These are phyloP conservation scores for Pyrrhia umbra DNA, from an alignment of 2,888 invertebrate genomes.

Conservation along the genomic window DNA sequence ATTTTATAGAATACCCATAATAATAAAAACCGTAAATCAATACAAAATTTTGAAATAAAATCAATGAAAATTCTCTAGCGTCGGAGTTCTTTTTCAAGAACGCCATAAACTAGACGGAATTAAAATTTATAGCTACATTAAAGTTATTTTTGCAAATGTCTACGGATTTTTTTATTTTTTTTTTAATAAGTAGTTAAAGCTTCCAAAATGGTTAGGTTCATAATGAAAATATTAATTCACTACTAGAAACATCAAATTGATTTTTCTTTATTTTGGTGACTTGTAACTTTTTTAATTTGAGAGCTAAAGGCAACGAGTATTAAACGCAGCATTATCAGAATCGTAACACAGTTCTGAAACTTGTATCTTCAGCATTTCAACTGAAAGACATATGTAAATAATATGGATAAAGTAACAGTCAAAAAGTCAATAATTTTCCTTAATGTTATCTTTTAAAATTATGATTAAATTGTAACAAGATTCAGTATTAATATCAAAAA, in stretches of 20 bases:
- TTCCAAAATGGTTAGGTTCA: conserved; percentile 22
- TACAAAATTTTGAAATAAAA: conserved; percentile 16
- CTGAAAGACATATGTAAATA: too few relatives aligned
- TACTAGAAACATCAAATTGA: not conserved
- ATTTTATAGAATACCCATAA: not conserved
- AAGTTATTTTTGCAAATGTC: conserved; percentile 49
- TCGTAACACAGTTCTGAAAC: too few relatives aligned
- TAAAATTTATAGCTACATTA: conserved; percentile 51
- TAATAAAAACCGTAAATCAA: conserved; percentile 32
- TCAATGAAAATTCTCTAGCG: conserved; percentile 29
- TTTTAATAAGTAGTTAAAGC: conserved; percentile 3
- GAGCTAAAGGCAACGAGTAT: too few relatives aligned
- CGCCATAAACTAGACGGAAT: conserved; percentile 42
- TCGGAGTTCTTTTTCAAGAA: conserved; percentile 38
- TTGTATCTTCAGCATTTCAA: too few relatives aligned
- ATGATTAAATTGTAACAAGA: not conserved
- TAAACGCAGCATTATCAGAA: too few relatives aligned
- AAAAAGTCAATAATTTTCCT: too few relatives aligned
- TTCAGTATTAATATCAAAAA: conserved; percentile 9
- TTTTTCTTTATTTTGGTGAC: not conserved
- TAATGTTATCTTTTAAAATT: not conserved
- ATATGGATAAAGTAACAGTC: too few relatives aligned
- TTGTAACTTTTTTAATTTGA: too few relatives aligned
- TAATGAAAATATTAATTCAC: conserved; percentile 6
- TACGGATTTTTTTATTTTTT: conserved; percentile 27